Base-by-base conservation (phyloP, 2,888 invertebrate genomes). In the Gryllus longicercus region DNA sequence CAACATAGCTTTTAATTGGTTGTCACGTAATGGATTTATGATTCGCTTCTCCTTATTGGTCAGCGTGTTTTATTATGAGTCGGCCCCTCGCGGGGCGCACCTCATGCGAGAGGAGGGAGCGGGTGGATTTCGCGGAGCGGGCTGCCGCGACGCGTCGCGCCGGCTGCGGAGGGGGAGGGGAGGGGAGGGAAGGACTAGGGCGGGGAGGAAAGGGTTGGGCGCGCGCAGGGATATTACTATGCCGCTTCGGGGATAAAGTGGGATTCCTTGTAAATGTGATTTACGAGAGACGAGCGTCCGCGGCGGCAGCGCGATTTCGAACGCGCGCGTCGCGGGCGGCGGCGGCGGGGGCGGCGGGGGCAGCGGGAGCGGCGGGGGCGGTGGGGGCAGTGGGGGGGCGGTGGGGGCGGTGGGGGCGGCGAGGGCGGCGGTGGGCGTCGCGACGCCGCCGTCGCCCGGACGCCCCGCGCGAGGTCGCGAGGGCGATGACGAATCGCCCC, bases 1-100 rank as follows among this genome's bases (percentile, higher is more conserved):
- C 63, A 63, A 63, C 63, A 63, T 63, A 63, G 63, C 63, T 63
- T 63, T 63, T 63, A 63, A 63, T 63, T 63, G 63, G 63, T 63
- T 63, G 63, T 63, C 63, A 63, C 63, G 63, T 63, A 63, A 63
- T 63, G 63, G 63, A 63, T 63, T 63, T 63, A 63, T n/a, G 63
- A 63, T 63, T 63, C 63, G 63, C 63, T 8, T 63, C 63, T 63
- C 63, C 63, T 63, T 63, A 63, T 63, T 63, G 63, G 63, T 63
- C 63, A 63, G 63, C 63, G 63, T 63, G 63, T 63, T 63, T 63
- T 63, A 63, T 63, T 63, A 63, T 63, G 63, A 18, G 4, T 63
- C 63, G 16, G 3, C 63, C 63, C n/a, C 63, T 14, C 3, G 63
- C 16, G 63, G n/a, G 63, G 63, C 63, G 63, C 63, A n/a, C 63